phyloP scores from a whole-genome alignment of 1,140 invertebrate genomes.

The Penaeus vannamei region DNA sequence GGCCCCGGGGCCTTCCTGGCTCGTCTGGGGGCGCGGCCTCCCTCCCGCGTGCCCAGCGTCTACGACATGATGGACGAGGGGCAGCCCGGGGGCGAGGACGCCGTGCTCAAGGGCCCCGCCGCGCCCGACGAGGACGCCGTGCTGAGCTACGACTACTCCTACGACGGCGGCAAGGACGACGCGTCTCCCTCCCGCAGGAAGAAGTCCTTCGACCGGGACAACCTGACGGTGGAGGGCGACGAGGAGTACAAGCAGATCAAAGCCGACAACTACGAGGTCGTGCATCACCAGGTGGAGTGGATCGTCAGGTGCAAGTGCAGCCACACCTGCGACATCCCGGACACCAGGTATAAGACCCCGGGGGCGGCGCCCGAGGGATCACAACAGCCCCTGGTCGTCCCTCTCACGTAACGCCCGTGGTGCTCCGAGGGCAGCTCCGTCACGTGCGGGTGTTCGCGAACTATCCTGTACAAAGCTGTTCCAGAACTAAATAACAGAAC shows the following conservation, averaged over 20 bases:
- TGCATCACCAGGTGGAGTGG: slow-evolving; percentile 47
- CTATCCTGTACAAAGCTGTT: too few relatives aligned
- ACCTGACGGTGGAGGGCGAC: slow-evolving; percentile 45
- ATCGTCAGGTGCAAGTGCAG: slow-evolving; percentile 1
- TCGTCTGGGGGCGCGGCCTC: not conserved
- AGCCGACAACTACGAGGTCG: slow-evolving; percentile 40
- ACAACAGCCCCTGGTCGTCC: too few relatives aligned
- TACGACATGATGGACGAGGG: slow-evolving; percentile 57
- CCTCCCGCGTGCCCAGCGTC: not conserved
- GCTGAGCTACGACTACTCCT: not conserved
- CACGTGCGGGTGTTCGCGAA: too few relatives aligned
- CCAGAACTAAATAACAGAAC: too few relatives aligned
- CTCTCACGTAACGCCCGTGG: too few relatives aligned
- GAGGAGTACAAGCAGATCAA: slow-evolving; percentile 39
- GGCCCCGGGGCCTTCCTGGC: not conserved
- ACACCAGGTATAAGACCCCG: not conserved
- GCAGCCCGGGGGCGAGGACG: slow-evolving; percentile 4
- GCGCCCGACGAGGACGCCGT: not conserved
- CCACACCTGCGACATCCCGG: not conserved
- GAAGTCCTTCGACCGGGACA: not conserved
- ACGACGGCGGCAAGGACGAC: not conserved
- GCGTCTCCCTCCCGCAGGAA: not conserved
- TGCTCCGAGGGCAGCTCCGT: too few relatives aligned
- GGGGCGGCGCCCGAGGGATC: not conserved
- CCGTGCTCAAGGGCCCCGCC: not conserved